Evolutionary conservation across 2,113 vertebrate genomes (phyloP).

Genomic region (Corythoichthys haematopterus): DNA sequence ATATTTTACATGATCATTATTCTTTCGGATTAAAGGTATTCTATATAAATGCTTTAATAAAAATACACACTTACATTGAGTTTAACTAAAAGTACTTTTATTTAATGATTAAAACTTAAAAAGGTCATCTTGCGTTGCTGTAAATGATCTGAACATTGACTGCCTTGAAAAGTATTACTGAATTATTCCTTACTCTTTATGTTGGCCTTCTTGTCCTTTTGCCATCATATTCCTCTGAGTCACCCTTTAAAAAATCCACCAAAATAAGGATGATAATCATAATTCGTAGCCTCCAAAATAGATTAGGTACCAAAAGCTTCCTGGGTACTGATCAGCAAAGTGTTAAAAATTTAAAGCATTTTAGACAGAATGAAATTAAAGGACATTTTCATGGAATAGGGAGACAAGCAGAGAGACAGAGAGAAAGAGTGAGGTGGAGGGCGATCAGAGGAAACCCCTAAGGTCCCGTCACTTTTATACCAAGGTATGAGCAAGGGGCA

Average conservation of each 20-base stretch:
- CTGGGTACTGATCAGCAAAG: neutral
- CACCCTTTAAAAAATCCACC: conserved; percentile 28
- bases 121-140: neutral
- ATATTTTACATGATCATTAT: no score
- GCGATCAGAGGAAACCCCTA: conserved; percentile 76
- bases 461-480: conserved; percentile 86
- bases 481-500: conserved; percentile 74
- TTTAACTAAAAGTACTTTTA: neutral
- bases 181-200: conserved; percentile 41
- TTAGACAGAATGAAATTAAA: neutral
- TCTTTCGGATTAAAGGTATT: no score
- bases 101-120: neutral
- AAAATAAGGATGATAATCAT: conserved; percentile 8
- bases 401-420: conserved; percentile 3
- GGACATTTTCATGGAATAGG: neutral
- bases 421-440: conserved; percentile 26
- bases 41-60: no score
- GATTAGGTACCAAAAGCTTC: conserved; percentile 1
- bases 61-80: neutral
- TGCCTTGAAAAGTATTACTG: conserved; percentile 6
- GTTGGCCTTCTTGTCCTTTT: conserved; percentile 28
- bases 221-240: conserved; percentile 54
- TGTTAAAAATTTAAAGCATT: conserved; percentile 7
- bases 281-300: conserved; percentile 5
- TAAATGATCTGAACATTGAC: neutral